Evolutionary conservation across 2,113 vertebrate genomes (phyloP).

Genomic region (Strigops habroptila): DNA sequence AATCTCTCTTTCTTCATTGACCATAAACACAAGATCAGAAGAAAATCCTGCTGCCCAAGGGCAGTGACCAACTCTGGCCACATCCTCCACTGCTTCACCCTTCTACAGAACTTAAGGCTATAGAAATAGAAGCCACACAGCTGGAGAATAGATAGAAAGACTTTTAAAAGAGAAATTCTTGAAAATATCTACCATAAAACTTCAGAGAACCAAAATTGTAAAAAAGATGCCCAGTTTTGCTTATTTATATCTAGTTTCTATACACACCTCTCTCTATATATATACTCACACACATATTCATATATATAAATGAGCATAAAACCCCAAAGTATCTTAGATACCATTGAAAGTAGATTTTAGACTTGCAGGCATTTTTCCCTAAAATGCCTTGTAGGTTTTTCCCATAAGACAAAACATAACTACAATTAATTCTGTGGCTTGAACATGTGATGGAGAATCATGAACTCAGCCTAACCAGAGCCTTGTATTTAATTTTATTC

Average conservation of each 20-base stretch:
- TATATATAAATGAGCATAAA: not conserved
- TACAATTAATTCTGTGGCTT: not conserved
- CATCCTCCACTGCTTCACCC: not conserved
- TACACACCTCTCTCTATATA: not conserved
- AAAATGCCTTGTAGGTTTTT: not conserved
- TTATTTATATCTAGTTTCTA: not conserved
- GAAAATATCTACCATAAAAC: not conserved
- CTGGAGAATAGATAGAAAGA: not conserved
- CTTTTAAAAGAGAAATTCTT: not conserved
- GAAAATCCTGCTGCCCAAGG: not conserved
- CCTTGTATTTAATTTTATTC: not conserved
- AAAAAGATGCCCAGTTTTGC: not conserved
- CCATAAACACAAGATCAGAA: not conserved
- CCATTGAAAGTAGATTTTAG: not conserved
- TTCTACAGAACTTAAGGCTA: not conserved
- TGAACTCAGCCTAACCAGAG: rapidly evolving
- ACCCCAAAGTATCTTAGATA: not conserved
- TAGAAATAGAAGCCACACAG: not conserved
- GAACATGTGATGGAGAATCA: rapidly evolving
- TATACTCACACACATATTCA: not conserved
- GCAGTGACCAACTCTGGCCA: rapidly evolving
- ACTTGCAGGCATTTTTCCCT: not conserved
- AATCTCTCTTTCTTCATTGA: not conserved
- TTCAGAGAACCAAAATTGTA: not conserved
- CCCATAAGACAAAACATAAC: not conserved